Conservation (phyloP, 1,140 invertebrate genomes). For the Telenomus remus region DNA sequence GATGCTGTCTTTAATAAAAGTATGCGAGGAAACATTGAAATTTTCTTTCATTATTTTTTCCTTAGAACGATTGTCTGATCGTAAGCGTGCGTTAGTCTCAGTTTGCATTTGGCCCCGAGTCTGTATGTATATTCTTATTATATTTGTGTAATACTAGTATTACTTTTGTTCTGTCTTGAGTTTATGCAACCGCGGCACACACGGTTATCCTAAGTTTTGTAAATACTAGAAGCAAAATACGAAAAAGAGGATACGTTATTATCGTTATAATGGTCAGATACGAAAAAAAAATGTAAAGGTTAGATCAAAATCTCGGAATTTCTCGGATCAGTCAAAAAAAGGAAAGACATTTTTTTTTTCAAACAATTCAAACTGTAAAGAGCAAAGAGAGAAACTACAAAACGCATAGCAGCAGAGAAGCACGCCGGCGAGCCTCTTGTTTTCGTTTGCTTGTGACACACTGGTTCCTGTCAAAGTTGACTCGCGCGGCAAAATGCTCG, state of each 20-base stretch:
- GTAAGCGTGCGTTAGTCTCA: slow-evolving; percentile 48
- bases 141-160: slow-evolving; percentile 70
- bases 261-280: slow-evolving; percentile 56
- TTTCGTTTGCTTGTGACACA: slow-evolving; percentile 37
- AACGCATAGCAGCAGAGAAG: slow-evolving; percentile 2
- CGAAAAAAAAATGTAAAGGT: slow-evolving; percentile 46
- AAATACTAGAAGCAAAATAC: slow-evolving; percentile 59
- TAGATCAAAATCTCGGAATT: slow-evolving; percentile 55
- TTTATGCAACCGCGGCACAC: slow-evolving; percentile 51
- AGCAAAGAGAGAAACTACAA: slow-evolving; percentile 17
- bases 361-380: slow-evolving; percentile 27
- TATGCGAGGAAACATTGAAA: too few species aligned
- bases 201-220: slow-evolving; percentile 62
- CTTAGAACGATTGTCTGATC: too few species aligned
- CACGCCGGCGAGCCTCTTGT: slow-evolving; percentile 42
- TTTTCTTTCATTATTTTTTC: too few species aligned
- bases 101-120: slow-evolving; percentile 60
- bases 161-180: slow-evolving; percentile 65
- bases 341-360: slow-evolving; percentile 33
- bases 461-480: slow-evolving; percentile 16
- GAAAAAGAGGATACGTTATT: slow-evolving; percentile 47
- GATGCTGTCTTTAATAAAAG: slow-evolving; percentile 10
- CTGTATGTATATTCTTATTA: slow-evolving; percentile 62
- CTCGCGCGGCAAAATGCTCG: slow-evolving; percentile 14
- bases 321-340: slow-evolving; percentile 42